Base-by-base conservation (phyloP, 1,140 invertebrate species). In the Stenopsyche tienmushanensis region DNA sequence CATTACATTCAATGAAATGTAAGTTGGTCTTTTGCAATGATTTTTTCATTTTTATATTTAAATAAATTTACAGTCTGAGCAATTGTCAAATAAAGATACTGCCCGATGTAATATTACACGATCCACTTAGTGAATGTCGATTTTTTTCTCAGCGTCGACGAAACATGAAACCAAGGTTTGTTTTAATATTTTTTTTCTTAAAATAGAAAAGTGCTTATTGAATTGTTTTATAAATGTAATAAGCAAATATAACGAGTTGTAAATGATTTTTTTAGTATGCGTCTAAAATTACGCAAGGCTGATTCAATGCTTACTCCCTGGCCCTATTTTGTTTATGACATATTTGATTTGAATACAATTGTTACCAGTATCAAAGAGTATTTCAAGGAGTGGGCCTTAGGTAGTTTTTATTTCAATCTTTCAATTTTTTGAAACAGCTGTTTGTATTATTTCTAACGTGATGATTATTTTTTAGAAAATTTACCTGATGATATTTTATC, bases 281-380 rank as follows among this genome's bases (percentile, higher is more conserved):
- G n/a, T n/a, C n/a, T n/a, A n/a, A n/a, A n/a, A n/a, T n/a, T n/a
- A n/a, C n/a, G n/a, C n/a, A 73, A 72, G 44, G 66, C 77, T 54
- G 83, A 85, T 71, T 77, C 84, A 29, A 63, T 72, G 7, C 60
- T 80, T 45, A 84, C 83, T 52, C 74, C 78, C 41, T 86, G 84
- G 84, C 84, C 84, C 58, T 73, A 73, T 20, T 86, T 84, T 85
- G 85, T 91, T 5, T 88, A 89, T 75, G 83, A 85, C 64, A 84
- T 87, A 68, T 90, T 89, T 73, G 85, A 90, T 77, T 77, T 82
- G 3, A 74, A 82, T n/a, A 73, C 74, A 69, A 71, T 85, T 7
- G 75, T 80, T 0, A 69, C 75, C 50, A 75, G 74, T 18, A 70
- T 70, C 15, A 65, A 57, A 34, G 68, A 72, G 3, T 73, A 76